Conservation (phyloP, 1,140 invertebrate genomes). For the Planococcus citri region DNA sequence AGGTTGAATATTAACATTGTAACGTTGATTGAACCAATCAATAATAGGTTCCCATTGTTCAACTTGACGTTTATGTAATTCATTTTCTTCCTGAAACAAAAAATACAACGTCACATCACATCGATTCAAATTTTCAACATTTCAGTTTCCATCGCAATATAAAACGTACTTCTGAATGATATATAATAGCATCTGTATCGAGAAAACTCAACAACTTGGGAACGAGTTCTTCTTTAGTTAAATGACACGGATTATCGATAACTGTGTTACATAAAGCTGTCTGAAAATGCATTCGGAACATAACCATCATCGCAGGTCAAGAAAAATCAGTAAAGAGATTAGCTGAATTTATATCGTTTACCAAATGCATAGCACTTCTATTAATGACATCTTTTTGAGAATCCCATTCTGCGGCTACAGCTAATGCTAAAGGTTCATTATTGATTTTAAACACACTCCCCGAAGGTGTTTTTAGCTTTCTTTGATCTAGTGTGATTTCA, state of each 20-base stretch:
- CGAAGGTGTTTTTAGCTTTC: slow-evolving; percentile 75
- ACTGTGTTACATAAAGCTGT: slow-evolving; percentile 80
- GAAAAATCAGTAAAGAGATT: too few relatives aligned
- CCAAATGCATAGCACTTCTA: slow-evolving; percentile 75
- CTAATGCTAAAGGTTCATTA: slow-evolving; percentile 77
- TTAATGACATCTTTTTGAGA: slow-evolving; percentile 66
- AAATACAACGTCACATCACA: slow-evolving; percentile 11
- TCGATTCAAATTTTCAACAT: neutral
- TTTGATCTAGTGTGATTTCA: slow-evolving; percentile 68
- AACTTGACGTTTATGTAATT: slow-evolving; percentile 59
- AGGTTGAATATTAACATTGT: slow-evolving; percentile 56
- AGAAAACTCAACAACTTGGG: slow-evolving; percentile 68
- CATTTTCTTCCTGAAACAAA: slow-evolving; percentile 62
- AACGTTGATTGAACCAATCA: slow-evolving; percentile 73
- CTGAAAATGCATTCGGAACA: slow-evolving; percentile 34
- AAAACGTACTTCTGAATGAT: slow-evolving; percentile 47
- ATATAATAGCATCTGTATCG: slow-evolving; percentile 76
- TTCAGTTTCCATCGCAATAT: too few relatives aligned
- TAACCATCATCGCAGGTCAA: neutral
- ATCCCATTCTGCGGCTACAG: slow-evolving; percentile 84
- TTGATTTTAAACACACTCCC: slow-evolving; percentile 62
- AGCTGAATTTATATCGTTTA: too few relatives aligned
- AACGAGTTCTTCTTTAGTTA: slow-evolving; percentile 60
- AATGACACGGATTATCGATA: slow-evolving; percentile 77
- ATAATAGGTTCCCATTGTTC: slow-evolving; percentile 79